Conservation (phyloP, 2,113 vertebrate genomes). For the Haemorhous mexicanus region DNA sequence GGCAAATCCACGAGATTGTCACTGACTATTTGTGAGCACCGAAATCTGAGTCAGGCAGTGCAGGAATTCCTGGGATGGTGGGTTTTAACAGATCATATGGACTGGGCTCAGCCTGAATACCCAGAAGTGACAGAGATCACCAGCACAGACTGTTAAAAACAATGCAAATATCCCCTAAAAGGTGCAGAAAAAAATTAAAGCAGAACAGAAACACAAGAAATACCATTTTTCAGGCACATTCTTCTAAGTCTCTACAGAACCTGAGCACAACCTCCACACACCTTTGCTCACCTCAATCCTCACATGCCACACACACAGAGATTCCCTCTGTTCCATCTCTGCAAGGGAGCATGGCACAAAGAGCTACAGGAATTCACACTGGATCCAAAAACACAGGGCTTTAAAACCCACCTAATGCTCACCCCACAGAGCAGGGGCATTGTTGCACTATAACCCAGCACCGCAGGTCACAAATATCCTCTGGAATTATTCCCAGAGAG, state of each 20-base stretch:
- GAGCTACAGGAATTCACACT: not conserved
- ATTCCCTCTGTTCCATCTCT: not conserved
- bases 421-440: not conserved
- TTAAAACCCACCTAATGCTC: not conserved
- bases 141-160: not conserved
- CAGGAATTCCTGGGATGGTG: constrained; percentile 29
- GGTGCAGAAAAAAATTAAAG: not conserved
- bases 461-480: not conserved
- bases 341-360: not conserved
- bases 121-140: not conserved
- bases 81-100: not conserved
- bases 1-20: constrained; percentile 62
- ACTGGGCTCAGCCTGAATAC: not conserved
- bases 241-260: not conserved
- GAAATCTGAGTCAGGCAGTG: constrained; percentile 40
- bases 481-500: not conserved
- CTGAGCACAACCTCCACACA: not conserved
- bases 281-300: not conserved
- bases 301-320: fast-evolving
- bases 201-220: not conserved
- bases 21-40: constrained; percentile 29
- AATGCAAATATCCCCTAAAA: not conserved
- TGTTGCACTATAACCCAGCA: not conserved
- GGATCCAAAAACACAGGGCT: not conserved
- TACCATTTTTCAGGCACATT: not conserved